Evolutionary conservation across 2,113 vertebrate species (phyloP), one percentile per base, ranked within the genome.

Genomic region (Lethenteron camtschaticum): DNA sequence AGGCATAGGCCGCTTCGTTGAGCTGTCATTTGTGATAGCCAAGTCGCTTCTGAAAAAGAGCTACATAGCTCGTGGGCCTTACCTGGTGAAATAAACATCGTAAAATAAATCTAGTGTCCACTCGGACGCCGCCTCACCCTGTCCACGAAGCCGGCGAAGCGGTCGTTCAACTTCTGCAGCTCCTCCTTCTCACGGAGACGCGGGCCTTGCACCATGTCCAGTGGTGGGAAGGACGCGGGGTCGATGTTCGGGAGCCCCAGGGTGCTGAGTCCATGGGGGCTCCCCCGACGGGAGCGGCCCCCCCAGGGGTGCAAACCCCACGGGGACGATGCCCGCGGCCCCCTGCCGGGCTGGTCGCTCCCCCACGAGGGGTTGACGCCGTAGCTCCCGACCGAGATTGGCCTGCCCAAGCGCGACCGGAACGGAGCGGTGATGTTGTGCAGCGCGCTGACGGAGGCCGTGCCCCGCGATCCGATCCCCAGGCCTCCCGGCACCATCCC

Each of bases 81-180:
- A 41, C 41, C 41, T 41, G 41, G 41, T 41, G 41, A 41, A 41
- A 41, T 41, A 41, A 41, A 41, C 41, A 41, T 41, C 4, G 41
- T 41, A 41, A 41, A 41, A 41, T 1, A 41, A 41, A 41, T 41
- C 41, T 41, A 41, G 41, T 41, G 41, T 41, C 41, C 41, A 41
- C 41, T 41, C 41, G 6, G 41, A 41, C 41, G 41, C 41, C 41
- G 41, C 41, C n/a, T n/a, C 20, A 66, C 63, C 63, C 24, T 66
- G 63, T 66, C 63, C 63, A 66, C 63, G n/a, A 66, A 66, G 24
- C n/a, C 63, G n/a, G 63, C 63, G 24, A 66, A 66, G n/a, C 24
- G n/a, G 63, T 66, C 63, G 3, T 66, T 66, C 8, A 66, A 24
- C n/a, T 20, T 20, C 63, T 66, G 63, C 63, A 66, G 8, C 63